Conservation (phyloP, 2,113 vertebrate genomes). For the Prionailurus bengalensis region DNA sequence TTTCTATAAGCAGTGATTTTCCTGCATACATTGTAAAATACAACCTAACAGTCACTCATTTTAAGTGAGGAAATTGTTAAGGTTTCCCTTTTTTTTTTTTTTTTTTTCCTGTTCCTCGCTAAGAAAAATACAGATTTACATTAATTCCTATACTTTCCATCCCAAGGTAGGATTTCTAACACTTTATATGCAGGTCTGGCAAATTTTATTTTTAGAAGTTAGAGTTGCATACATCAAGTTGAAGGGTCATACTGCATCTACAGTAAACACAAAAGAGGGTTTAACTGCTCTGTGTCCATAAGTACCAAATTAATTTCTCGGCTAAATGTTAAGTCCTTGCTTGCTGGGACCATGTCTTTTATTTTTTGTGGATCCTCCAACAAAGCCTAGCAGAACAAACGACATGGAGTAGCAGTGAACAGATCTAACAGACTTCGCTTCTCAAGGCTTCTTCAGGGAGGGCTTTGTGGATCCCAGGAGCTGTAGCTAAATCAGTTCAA, state of each 20-base stretch:
- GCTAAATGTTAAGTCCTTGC: background rate
- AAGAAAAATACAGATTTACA: background rate
- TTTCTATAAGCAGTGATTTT: background rate
- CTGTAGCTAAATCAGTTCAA: background rate
- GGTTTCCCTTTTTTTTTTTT: background rate
- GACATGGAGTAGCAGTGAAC: background rate
- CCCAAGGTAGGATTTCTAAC: background rate
- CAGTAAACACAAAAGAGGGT: background rate
- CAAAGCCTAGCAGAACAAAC: background rate
- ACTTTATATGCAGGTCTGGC: background rate
- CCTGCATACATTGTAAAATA: background rate
- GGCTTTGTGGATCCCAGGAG: background rate
- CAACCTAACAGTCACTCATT: background rate
- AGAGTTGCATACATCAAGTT: background rate
- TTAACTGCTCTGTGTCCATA: background rate
- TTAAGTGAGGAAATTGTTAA: background rate
- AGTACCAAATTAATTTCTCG: background rate
- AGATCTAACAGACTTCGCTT: background rate
- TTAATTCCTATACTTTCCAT: background rate
- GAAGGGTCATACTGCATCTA: background rate
- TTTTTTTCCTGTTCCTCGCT: background rate
- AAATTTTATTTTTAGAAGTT: background rate
- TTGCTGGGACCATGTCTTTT: background rate
- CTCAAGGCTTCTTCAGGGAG: background rate
- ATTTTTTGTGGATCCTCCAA: background rate